Base-by-base conservation (phyloP, 2,888 invertebrate genomes). In the Silvanus unidentatus region DNA sequence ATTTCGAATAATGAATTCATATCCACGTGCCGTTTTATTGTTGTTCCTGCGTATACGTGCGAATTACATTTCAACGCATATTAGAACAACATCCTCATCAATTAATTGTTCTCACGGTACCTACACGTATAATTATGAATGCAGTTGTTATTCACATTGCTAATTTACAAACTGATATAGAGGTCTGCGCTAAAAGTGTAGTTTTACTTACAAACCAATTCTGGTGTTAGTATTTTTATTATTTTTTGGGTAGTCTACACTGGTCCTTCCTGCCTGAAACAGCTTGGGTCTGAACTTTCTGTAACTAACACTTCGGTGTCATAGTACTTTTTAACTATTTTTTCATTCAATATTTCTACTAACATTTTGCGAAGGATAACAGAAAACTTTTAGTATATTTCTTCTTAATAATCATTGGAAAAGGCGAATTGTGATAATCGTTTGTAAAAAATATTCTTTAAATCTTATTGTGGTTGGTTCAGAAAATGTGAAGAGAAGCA, bases 241-340 rank as follows among this genome's bases (percentile, higher is more conserved):
- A n/a, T 32, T 56, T 53, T 55, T 54, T 60, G 62, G 60, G 63
- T 65, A 63, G 66, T 69, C 62, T 69, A 59, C 62, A 67, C 61
- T 66, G 71, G 70, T 71, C 71, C 71, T 71, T 71, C 71, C 71
- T 71, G 71, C 71, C 71, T 71, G 68, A 60, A 63, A 59, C 51
- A 63, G 59, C 60, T 66, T 65, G 66, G 66, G 63, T 62, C 64
- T 68, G 63, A 59, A 57, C 59, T 61, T 64, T 63, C 62, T 64
- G 62, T 64, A 59, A 69, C 69, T 69, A 70, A 69, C 68, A 62
- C 60, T 63, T 63, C 57, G 58, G 62, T 63, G 62, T 63, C 59
- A 57, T 59, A 61, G 57, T 49, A 36, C 35, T 37, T 11, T 50
- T 60, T 67, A n/a, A n/a, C n/a, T n/a, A 69, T 67, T 64, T 62